These are phyloP conservation scores for Choloepus didactylus DNA, from an alignment of 2,797 vertebrate species.

Conservation along the genomic window DNA sequence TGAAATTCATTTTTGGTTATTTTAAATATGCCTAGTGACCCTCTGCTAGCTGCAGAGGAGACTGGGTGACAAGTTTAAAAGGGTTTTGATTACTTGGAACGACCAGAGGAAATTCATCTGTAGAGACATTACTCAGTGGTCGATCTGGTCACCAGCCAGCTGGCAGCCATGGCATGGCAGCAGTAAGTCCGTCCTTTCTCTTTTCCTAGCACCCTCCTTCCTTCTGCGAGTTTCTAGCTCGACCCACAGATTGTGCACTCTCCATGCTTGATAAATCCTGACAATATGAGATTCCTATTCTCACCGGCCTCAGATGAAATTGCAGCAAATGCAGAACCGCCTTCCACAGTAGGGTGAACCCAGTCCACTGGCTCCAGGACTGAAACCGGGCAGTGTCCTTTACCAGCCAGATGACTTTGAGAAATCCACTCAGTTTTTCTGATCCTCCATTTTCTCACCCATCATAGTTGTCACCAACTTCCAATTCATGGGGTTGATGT, in stretches of 20 bases:
- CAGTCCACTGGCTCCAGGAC: not conserved
- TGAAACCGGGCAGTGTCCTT: not conserved
- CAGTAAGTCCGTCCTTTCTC: not conserved
- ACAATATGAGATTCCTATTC: not conserved
- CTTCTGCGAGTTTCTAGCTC: not conserved
- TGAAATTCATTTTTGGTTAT: slow-evolving; percentile 25
- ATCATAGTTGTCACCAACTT: not conserved
- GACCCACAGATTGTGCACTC: not conserved
- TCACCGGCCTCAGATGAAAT: not conserved
- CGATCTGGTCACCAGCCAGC: not conserved
- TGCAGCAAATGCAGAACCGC: not conserved
- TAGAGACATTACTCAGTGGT: not conserved
- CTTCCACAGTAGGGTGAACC: not conserved
- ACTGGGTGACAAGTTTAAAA: not conserved
- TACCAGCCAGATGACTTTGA: not conserved
- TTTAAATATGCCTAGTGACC: not conserved
- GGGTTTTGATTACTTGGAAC: slow-evolving; percentile 1
- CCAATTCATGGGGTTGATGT: not conserved
- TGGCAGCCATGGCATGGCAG: not conserved
- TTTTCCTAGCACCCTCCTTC: not conserved
- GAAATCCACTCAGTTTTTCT: not conserved
- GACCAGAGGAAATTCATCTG: not conserved
- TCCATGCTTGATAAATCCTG: not conserved
- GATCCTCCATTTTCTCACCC: not conserved
- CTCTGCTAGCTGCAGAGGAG: not conserved